phyloP scores from a whole-genome alignment of 2,113 vertebrate species.

The Sebastes schlegelii region DNA sequence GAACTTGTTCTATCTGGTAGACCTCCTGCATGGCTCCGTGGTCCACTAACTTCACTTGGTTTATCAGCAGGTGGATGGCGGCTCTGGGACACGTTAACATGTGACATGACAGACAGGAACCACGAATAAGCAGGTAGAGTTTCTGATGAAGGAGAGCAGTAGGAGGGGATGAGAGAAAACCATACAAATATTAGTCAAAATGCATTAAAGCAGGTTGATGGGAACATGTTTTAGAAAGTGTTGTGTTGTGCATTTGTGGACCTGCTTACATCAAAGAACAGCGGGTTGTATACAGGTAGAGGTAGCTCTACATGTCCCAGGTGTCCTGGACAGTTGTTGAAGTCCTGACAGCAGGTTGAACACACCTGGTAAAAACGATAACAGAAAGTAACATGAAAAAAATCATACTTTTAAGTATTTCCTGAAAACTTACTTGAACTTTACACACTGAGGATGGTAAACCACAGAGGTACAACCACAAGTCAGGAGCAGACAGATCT shows the following conservation, averaged over 20 bases:
- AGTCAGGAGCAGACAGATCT: neutral
- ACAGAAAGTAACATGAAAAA: neutral
- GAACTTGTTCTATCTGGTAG: slow-evolving; percentile 86
- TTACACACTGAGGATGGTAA: neutral
- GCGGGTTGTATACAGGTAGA: slow-evolving; percentile 93
- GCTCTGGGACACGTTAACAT: slow-evolving; percentile 88
- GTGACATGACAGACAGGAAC: slow-evolving; percentile 92
- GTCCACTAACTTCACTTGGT: slow-evolving; percentile 90
- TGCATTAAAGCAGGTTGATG: neutral
- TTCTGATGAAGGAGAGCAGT: slow-evolving; percentile 67
- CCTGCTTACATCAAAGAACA: slow-evolving; percentile 92
- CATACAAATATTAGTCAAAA: neutral
- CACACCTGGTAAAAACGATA: slow-evolving; percentile 80
- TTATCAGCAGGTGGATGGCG: slow-evolving; percentile 89
- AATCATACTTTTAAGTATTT: no score
- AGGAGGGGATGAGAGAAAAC: neutral
- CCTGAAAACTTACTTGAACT: neutral
- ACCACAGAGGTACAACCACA: neutral
- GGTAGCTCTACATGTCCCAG: slow-evolving; percentile 94
- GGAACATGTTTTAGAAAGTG: neutral
- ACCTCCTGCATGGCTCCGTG: slow-evolving; percentile 89
- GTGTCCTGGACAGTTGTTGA: slow-evolving; percentile 92
- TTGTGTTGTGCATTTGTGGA: neutral
- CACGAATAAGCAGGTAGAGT: slow-evolving; percentile 89
- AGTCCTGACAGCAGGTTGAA: slow-evolving; percentile 94